phyloP scores from a whole-genome alignment of 2,888 invertebrate genomes.

The Lasioglossum lativentre region DNA sequence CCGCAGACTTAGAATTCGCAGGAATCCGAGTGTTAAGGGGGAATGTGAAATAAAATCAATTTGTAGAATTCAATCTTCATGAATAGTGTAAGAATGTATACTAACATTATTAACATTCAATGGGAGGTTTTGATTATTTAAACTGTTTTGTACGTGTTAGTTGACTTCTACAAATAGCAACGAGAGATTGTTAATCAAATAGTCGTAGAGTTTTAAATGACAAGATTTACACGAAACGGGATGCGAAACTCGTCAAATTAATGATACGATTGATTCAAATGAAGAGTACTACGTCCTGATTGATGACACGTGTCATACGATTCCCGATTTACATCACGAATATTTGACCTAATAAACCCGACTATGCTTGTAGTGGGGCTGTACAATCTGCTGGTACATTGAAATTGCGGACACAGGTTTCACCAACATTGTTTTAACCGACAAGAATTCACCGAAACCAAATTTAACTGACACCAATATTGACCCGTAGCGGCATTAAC shows the following conservation, averaged over 20 bases:
- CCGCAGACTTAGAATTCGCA: no score
- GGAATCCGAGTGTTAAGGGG: no score
- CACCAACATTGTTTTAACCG: constrained; percentile 2
- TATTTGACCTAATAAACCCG: not conserved
- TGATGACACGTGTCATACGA: not conserved
- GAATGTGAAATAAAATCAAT: no score
- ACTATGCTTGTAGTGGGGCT: not conserved
- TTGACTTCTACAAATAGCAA: not conserved
- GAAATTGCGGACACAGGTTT: constrained; percentile 2
- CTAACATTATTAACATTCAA: no score
- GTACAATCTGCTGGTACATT: constrained; percentile 6
- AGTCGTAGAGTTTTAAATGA: not conserved
- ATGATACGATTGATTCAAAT: not conserved
- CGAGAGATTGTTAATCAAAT: not conserved
- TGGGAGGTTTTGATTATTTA: not conserved
- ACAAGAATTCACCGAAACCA: constrained; percentile 6
- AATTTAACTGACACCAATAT: constrained; percentile 6
- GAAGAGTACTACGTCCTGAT: not conserved
- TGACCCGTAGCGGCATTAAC: not conserved
- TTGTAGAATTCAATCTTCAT: no score
- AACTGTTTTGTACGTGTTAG: not conserved
- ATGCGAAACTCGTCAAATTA: not conserved
- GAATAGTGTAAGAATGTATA: no score
- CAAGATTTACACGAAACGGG: not conserved
- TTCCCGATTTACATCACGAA: constrained; percentile 6